A percentile compares a stretch with the other conserved stretches of the same genome.
These are phyloP conservation scores for Equus quagga DNA, from an alignment of 2,113 vertebrate genomes.

Conservation along the genomic window DNA sequence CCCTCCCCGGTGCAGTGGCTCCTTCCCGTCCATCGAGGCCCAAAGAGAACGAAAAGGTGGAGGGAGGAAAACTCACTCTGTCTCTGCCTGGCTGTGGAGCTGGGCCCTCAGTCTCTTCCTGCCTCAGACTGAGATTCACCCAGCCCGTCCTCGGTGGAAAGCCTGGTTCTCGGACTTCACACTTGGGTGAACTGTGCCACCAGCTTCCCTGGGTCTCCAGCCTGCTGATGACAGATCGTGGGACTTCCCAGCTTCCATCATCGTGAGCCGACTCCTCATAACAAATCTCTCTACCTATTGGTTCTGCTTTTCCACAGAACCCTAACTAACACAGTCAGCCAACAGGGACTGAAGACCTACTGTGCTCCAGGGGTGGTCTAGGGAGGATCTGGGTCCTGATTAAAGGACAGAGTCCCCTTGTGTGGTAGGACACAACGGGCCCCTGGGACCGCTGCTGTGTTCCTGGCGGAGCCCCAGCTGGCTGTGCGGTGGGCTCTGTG, in stretches of 20 bases:
- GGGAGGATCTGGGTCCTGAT: accelerated
- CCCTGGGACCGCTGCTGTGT: accelerated
- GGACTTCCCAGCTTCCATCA: not conserved
- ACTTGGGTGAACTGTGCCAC: accelerated
- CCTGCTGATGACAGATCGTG: accelerated
- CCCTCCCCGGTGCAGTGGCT: no score
- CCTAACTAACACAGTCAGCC: not conserved
- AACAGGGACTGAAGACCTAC: accelerated
- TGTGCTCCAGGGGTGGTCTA: accelerated
- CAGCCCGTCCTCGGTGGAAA: no score
- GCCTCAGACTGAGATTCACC: no score
- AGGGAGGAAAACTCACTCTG: accelerated
- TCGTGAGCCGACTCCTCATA: accelerated
- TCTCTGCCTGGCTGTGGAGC: no score
- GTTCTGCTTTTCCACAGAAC: no score
- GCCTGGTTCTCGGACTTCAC: not conserved
- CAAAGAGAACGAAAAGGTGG: accelerated
- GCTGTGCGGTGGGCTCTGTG: accelerated
- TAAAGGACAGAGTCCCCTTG: not conserved
- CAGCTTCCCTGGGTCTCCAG: not conserved
- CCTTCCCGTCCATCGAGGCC: not conserved
- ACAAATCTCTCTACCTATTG: not conserved
- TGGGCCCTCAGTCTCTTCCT: not conserved
- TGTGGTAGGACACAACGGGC: accelerated
- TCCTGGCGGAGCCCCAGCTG: accelerated